phyloP scores from a whole-genome alignment of 2,797 vertebrate species.

The Amazona ochrocephala region DNA sequence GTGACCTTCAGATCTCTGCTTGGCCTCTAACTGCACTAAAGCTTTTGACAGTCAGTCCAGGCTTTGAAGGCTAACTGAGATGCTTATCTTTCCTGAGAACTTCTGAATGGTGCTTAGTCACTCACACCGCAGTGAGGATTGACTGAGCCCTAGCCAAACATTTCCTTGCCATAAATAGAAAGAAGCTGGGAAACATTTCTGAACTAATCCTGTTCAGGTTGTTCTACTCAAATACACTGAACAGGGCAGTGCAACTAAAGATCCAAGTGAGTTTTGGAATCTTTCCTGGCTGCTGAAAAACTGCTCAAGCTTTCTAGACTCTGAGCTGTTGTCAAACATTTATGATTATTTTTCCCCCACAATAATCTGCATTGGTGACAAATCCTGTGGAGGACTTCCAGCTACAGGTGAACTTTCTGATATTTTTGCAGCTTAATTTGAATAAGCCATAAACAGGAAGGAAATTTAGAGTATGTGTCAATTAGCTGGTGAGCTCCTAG shows the following conservation, averaged over 20 bases:
- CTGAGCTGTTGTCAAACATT: neutral
- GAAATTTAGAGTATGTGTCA: neutral
- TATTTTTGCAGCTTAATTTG: neutral
- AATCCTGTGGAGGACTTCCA: neutral
- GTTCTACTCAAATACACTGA: conserved; percentile 6
- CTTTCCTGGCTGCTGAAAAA: conserved; percentile 36
- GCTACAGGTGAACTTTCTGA: neutral
- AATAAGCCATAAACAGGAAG: neutral
- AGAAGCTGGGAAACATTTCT: conserved; percentile 14
- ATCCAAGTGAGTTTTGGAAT: conserved; percentile 39
- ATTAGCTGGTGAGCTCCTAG: neutral
- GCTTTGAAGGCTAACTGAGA: conserved; percentile 30
- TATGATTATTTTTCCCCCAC: neutral
- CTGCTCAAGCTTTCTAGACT: conserved; percentile 31
- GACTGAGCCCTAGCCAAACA: conserved; percentile 31
- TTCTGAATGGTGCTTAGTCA: conserved; percentile 61
- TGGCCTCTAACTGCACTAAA: neutral
- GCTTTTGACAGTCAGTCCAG: conserved; percentile 13
- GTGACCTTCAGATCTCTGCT: neutral
- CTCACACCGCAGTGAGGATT: conserved; percentile 17
- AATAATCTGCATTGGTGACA: neutral
- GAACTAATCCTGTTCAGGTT: conserved; percentile 37
- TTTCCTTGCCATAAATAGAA: conserved; percentile 43
- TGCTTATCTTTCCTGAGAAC: conserved; percentile 9
- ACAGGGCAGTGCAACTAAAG: neutral